Evolutionary conservation across 2,113 vertebrate species (phyloP), one percentile per base, ranked within the genome.

Genomic region (Mustela lutreola): DNA sequence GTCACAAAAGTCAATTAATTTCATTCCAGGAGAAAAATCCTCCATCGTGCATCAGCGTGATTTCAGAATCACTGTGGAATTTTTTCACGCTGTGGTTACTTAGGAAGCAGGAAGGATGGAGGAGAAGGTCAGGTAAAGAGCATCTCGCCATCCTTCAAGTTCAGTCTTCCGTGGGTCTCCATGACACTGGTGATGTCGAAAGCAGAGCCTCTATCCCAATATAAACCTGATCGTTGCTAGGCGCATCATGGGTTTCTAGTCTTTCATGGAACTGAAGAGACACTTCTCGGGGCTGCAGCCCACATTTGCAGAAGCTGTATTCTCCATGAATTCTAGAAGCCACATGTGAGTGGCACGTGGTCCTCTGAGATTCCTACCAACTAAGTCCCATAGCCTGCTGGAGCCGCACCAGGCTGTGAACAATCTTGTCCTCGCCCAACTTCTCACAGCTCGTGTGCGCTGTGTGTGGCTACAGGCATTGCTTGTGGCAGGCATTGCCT

Each of bases 1-100:
- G 50, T 93, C 91, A 14, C 1, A 81, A 58, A 97, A 92, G 53
- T 92, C 70, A 50, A 50, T 4, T 0, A 50, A 33, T 95, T 98
- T 89, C 14, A 75, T 48, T 93, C 33, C 63, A 31, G 60, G 56
- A 80, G 92, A 65, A 82, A 15, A 78, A 4, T 15, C 33, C 36
- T 18, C 24, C 26, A 2, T 11, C n/a, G 7, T 26, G 0, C 28
- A n/a, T 63, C 39, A 12, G 4, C 12, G 24, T 48, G 24, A 28
- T n/a, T 94, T 76, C 67, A 96, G 85, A 93, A 79, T 60, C 42
- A 39, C 1, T 50, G 53, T 48, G 62, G n/a, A 33, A 15, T 62
- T 39, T 60, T 21, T 36, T 21, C 62, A n/a, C 58, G 21, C 48
- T 75, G 3, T 75, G 48, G 15, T n/a, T n/a, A 22, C 75, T 73